phyloP scores from a whole-genome alignment of 2,113 vertebrate species.

The Thalassoma bifasciatum region DNA sequence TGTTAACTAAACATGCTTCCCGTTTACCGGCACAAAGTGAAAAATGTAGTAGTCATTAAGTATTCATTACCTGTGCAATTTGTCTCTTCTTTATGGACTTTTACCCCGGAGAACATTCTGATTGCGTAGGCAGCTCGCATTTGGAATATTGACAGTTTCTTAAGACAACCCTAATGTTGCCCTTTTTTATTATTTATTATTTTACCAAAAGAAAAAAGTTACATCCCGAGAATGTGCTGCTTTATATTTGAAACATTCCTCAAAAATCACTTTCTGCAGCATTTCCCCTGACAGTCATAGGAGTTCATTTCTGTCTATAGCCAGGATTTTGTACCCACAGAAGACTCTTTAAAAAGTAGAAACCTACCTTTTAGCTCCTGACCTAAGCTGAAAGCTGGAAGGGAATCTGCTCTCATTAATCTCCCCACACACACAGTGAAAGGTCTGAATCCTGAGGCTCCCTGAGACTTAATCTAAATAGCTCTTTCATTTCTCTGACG shows the following conservation, averaged over 20 bases:
- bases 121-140: conserved; percentile 38
- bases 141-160: conserved; percentile 61
- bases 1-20: conserved; percentile 76
- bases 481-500: conserved; percentile 65
- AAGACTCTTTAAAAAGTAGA: conserved; percentile 67
- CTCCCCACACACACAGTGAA: conserved; percentile 47
- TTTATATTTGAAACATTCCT: conserved; percentile 14
- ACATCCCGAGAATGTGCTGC: background rate
- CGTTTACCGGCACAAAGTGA: conserved; percentile 75
- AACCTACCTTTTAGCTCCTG: conserved; percentile 74
- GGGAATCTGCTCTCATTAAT: conserved; percentile 75
- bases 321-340: conserved; percentile 44
- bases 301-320: conserved; percentile 37
- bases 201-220: conserved; percentile 7
- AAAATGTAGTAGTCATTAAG: conserved; percentile 77
- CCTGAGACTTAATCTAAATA: conserved; percentile 66
- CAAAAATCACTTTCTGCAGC: conserved; percentile 16
- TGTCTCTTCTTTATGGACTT: conserved; percentile 68
- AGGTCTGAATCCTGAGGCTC: conserved; percentile 59
- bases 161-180: conserved; percentile 19
- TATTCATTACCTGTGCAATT: conserved; percentile 75
- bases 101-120: conserved; percentile 60
- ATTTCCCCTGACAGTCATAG: conserved; percentile 10
- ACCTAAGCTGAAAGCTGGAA: conserved; percentile 60
- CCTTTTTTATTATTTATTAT: conserved; percentile 40